Evolutionary conservation across 2,888 invertebrate genomes (phyloP), one percentile per base, ranked within the genome.

Genomic region (Carabus problematicus): DNA sequence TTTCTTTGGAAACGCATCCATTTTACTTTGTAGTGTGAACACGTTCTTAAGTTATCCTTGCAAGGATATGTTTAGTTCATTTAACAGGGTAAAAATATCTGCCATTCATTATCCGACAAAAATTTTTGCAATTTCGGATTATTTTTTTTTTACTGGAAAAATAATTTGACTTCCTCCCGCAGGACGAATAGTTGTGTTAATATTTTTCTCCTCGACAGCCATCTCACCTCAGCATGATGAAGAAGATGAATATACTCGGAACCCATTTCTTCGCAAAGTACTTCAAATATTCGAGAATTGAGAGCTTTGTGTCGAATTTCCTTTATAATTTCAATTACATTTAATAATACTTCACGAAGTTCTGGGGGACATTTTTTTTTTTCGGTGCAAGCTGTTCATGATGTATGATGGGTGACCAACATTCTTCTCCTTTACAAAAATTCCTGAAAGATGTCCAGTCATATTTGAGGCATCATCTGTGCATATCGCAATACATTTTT

Each of bases 141-240:
- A 66, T 66, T 66, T 61, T 66, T 42, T 19, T 61, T 61, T 18
- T n/a, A n/a, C n/a, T 66, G 66, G 60, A 64, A 60, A 64, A 63
- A 66, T 66, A 66, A 61, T 66, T 60, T 66, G 41, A 66, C 60
- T 66, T 66, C 66, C 63, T 66, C 42, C 14, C 66, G 66, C 66
- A 66, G 42, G 41, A 43, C 60, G 60, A 66, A 70, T 11, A 69
- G 19, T 69, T 70, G 45, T 40, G 55, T 70, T 47, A 68, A 47
- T 52, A 70, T 70, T 70, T 70, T 70, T 60, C 70, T 70, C 68
- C 70, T 63, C 55, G 70, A 71, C 60, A 71, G 55, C 71, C 71
- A 71, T 71, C 71, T 71, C 70, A 71, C 71, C 71, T 70, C 58
- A 70, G 52, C 59, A 70, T 70, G 70, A 70, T 70, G 70, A 70